Evolutionary conservation across 2,797 vertebrate genomes (phyloP), one percentile per base, ranked within the genome.

Genomic region (Microctenopoma steveboyesi): DNA sequence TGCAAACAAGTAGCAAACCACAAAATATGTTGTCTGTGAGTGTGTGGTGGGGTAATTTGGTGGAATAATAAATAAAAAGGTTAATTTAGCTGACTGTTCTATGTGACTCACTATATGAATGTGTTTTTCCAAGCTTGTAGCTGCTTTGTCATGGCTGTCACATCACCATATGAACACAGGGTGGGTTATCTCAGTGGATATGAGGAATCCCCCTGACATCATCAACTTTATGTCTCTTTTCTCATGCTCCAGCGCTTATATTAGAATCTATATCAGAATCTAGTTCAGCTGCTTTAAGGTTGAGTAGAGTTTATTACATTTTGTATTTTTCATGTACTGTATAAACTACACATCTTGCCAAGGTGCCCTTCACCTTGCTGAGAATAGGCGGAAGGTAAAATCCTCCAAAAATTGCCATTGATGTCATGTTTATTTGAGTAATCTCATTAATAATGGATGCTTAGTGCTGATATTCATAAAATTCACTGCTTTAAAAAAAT

Each of bases 111-210:
- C 16, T 22, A 22, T 22, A 2, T 22, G 64, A 16, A 30, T 7
- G 30, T 4, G 74, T 76, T 82, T 69, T 54, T 66, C 3, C 62
- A 51, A 59, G 72, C 62, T 67, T 68, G 55, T 61, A 65, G 64
- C 82, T 81, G 74, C 52, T 84, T 83, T 1, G 78, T 82, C 86
- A 77, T 37, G 53, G 74, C 46, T 66, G 77, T 85, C 82, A 7
- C 56, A 5, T 71, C 58, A 35, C 78, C 43, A 0, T 55, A 63
- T 45, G 63, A 61, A 50, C 67, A 76, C 71, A 50, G 46, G 52
- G 40, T 4, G 37, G 53, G 66, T 71, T 63, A 69, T 82, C 66
- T 65, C 60, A 3, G 54, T 4, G 68, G 49, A 27, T 79, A 72
- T 72, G 52, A 61, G 59, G 63, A 75, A 50, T 73, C 68, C 7